Base-by-base conservation (phyloP, 2,797 vertebrate species). In the Semaprochilodus insignis region DNA sequence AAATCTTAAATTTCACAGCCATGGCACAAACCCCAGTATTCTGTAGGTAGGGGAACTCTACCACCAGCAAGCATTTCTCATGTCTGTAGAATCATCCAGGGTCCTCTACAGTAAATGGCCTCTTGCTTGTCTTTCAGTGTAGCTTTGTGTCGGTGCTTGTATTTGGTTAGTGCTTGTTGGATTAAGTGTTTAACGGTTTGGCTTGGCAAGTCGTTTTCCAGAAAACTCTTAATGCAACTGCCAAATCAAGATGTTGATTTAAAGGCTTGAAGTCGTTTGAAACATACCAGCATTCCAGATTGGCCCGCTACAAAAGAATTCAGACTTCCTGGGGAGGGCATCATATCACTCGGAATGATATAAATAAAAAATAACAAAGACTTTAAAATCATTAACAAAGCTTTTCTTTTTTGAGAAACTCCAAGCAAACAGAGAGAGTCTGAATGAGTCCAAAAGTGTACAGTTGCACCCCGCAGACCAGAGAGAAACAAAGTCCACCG, bases 401-500 rank as follows among this genome's bases (percentile, higher is more conserved):
- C 74, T 44, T 67, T 67, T 67, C 25, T 67, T 62, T 31, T 60
- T 54, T 59, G 63, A 76, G 72, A 75, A 71, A 21, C 62, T 83
- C 77, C 80, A 73, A 76, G 78, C 66, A 63, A 21, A 40, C 74
- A 40, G 7, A 60, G 14, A 76, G 73, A 80, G 78, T 75, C 73
- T 77, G 66, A 77, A 65, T 40, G 54, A 80, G 77, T 63, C 77
- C 54, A 27, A 71, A 76, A 77, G 59, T 73, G 25, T 63, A 84
- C 17, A 4, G 19, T 54, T 80, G 65, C 60, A 81, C 51, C 83
- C 77, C 23, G 21, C 67, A 84, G 57, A 84, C 65, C 82, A 71
- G 69, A 69, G 62, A 83, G 51, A 78, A 73, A 75, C 25, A 60
- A 59, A 79, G 77, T 65, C 75, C 81, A 83, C 59, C 51, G 71